These are phyloP conservation scores for Galeopterus variegatus DNA, from an alignment of 2,113 vertebrate species.

Conservation along the genomic window DNA sequence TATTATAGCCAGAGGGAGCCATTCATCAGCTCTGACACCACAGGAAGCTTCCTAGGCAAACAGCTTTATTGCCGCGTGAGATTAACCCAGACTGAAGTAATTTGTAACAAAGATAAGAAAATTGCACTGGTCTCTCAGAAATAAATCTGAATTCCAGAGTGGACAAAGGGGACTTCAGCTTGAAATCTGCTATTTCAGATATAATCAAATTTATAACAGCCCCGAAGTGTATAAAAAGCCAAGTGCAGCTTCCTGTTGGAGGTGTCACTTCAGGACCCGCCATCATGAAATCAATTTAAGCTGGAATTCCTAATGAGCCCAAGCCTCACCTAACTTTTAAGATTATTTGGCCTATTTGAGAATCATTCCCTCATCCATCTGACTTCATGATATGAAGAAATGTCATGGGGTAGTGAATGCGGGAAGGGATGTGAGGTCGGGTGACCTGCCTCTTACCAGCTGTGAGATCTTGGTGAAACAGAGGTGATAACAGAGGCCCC, in stretches of 20 bases:
- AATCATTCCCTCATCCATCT: neutral
- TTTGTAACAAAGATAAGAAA: conserved; percentile 89
- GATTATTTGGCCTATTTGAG: conserved; percentile 37
- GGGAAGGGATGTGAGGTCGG: neutral
- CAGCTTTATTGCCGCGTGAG: conserved; percentile 87
- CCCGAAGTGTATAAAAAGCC: conserved; percentile 67
- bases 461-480: conserved; percentile 50
- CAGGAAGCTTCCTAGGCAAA: conserved; percentile 86
- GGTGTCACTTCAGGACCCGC: conserved; percentile 54
- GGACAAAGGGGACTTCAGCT: conserved; percentile 87
- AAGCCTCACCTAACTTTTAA: conserved; percentile 15
- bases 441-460: conserved; percentile 16
- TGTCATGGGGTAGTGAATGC: neutral
- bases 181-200: conserved; percentile 84
- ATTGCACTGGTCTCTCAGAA: conserved; percentile 86
- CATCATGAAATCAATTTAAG: conserved; percentile 64
- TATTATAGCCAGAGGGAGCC: conserved; percentile 85
- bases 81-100: conserved; percentile 88
- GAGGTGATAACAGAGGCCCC: neutral
- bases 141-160: conserved; percentile 87
- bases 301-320: conserved; percentile 42
- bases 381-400: neutral
- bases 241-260: conserved; percentile 54
- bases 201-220: conserved; percentile 84
- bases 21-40: conserved; percentile 87